Percentiles rank a stretch among this genome's conserved stretches.
Evolutionary conservation across 2,797 vertebrate genomes (phyloP).

Genomic region (Microchirus variegatus): DNA sequence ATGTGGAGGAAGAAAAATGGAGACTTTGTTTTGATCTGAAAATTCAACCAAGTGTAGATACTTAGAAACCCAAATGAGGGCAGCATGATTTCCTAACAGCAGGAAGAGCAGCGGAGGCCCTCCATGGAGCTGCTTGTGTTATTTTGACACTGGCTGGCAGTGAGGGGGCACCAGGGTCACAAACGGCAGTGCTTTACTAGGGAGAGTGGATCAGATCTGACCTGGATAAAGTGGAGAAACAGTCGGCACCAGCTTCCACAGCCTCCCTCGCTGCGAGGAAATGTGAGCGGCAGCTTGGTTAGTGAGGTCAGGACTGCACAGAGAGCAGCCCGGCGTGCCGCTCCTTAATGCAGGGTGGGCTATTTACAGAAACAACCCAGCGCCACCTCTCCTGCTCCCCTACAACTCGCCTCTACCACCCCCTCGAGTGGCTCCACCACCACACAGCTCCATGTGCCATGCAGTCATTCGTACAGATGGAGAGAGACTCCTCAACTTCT

Average conservation of each 20-base stretch:
- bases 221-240: constrained; percentile 68
- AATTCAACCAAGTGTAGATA: constrained; percentile 43
- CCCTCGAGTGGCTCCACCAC: constrained; percentile 58
- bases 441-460: constrained; percentile 51
- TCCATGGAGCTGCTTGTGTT: constrained; percentile 48
- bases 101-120: constrained; percentile 38
- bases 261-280: constrained; percentile 41
- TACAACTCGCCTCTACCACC: constrained; percentile 32
- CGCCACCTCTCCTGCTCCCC: constrained; percentile 1
- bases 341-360: constrained; percentile 66
- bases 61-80: constrained; percentile 53
- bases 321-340: constrained; percentile 46
- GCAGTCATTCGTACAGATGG: constrained; percentile 67
- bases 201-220: constrained; percentile 62
- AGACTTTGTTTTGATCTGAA: constrained; percentile 64
- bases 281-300: constrained; percentile 52
- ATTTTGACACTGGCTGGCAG: constrained; percentile 68
- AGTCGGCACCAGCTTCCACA: constrained; percentile 44
- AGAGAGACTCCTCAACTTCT: constrained; percentile 46
- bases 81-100: constrained; percentile 57
- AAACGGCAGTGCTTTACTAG: constrained; percentile 42
- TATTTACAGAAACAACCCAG: constrained; percentile 67
- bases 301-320: constrained; percentile 64
- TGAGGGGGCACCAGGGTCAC: constrained; percentile 37
- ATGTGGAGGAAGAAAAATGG: constrained; percentile 57